Evolutionary conservation across 2,888 invertebrate genomes (phyloP), one percentile per base, ranked within the genome.

Genomic region (Willowsia nigromaculata): DNA sequence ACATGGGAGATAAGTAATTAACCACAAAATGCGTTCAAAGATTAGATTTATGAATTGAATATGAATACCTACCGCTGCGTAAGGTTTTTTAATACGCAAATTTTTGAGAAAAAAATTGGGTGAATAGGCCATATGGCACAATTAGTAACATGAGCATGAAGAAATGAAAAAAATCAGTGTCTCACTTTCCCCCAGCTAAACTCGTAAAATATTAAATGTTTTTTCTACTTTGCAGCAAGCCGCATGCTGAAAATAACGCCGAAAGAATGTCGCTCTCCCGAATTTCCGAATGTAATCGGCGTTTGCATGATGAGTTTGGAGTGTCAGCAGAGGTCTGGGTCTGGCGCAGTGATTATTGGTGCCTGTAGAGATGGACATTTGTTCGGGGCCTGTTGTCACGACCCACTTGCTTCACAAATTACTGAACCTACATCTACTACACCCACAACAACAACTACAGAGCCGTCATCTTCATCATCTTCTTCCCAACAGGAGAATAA

Each of bases 231-330:
- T 78, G 43, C 33, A 90, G 90, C 85, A n/a, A 84, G 86, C 30
- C 78, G 88, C 71, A 88, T 90, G 59, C 40, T 90, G 30, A 90
- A 90, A 18, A 90, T 90, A 22, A 78, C 90, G 25, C 90, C 90
- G n/a, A 90, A 43, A 74, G 80, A 40, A 18, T 90, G 90, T 40
- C 43, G 43, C 18, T 85, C 88, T 6, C 56, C 88, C 7, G 74
- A 81, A 11, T 74, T 37, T 53, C 90, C 90, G 3, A 71, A 80
- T 37, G 13, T 90, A 15, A 96, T 96, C 47, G 96, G 96, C 30
- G 96, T 97, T 93, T 98, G 98, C 94, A 98, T 98, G 98, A 98
- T 98, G 94, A 98, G 98, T 94, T 97, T 97, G 93, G 97, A 98
- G 93, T 98, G 98, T 93, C 95, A 95, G 0, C 96, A 96, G 92